Conservation (phyloP, 2,113 vertebrate genomes). For the Lanius ludovicianus region DNA sequence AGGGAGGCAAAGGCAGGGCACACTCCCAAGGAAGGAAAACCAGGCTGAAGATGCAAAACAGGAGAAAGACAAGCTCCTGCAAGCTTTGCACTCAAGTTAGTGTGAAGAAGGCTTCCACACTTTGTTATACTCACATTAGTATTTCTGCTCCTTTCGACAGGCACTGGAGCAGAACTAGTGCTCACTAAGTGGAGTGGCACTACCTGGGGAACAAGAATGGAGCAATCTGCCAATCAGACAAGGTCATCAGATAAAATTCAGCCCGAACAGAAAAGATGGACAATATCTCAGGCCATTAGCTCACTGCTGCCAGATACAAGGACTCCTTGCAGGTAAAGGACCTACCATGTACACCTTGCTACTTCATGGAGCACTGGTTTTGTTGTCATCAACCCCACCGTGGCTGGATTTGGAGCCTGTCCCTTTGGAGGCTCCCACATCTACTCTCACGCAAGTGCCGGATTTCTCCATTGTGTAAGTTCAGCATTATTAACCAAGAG, state of each 20-base stretch:
- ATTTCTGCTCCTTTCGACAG: not conserved
- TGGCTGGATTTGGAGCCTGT: not conserved
- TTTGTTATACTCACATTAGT: not conserved
- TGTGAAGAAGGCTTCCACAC: not conserved
- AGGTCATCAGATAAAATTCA: not conserved
- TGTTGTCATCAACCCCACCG: not conserved
- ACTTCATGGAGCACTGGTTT: not conserved
- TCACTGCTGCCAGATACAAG: not conserved
- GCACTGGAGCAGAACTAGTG: not conserved
- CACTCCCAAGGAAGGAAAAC: not conserved
- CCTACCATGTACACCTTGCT: rapidly evolving
- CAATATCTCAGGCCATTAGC: not conserved
- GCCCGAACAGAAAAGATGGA: not conserved
- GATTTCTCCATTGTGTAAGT: rapidly evolving
- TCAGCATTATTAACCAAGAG: not conserved
- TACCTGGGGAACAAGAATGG: not conserved
- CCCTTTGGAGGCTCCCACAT: not conserved
- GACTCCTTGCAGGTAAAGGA: not conserved
- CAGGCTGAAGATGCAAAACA: not conserved
- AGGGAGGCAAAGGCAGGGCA: not conserved
- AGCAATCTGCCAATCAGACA: not conserved
- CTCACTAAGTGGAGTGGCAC: not conserved
- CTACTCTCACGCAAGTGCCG: not conserved
- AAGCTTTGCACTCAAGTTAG: not conserved
- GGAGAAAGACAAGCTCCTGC: not conserved